These are phyloP conservation scores for Caenorhabditis brenneri DNA, from an alignment of 1,140 invertebrate genomes.

Conservation along the genomic window DNA sequence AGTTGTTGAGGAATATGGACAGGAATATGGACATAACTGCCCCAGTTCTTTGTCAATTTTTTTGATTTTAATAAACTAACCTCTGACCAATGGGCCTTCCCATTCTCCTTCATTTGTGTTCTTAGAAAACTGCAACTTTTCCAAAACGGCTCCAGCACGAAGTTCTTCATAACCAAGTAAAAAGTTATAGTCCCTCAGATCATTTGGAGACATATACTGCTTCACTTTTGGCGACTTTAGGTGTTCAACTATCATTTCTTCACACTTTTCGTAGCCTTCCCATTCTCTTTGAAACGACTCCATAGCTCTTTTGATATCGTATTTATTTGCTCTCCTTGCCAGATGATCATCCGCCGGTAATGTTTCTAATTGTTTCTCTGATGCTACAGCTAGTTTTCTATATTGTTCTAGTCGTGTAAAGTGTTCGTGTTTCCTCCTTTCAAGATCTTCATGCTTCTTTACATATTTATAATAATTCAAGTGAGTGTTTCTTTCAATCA, in stretches of 20 bases:
- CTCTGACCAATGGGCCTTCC: not conserved
- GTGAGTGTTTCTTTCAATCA: not conserved
- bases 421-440: not conserved
- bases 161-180: not conserved
- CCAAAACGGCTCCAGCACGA: not conserved
- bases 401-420: not conserved
- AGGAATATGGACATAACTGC: too few species aligned
- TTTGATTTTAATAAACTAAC: not conserved
- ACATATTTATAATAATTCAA: not conserved
- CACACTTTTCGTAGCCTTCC: not conserved
- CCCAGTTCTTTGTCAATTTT: too few species aligned
- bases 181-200: not conserved
- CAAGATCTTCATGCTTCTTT: not conserved
- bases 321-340: not conserved
- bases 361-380: too few species aligned
- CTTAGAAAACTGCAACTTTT: not conserved
- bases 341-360: not conserved
- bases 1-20: too few species aligned
- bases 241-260: not conserved
- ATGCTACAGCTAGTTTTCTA: not conserved
- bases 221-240: not conserved
- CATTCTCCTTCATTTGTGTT: not conserved
- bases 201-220: not conserved
- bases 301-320: not conserved
- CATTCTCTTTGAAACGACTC: not conserved